Conservation (phyloP, 1,140 invertebrate species). For the Portunus trituberculatus region DNA sequence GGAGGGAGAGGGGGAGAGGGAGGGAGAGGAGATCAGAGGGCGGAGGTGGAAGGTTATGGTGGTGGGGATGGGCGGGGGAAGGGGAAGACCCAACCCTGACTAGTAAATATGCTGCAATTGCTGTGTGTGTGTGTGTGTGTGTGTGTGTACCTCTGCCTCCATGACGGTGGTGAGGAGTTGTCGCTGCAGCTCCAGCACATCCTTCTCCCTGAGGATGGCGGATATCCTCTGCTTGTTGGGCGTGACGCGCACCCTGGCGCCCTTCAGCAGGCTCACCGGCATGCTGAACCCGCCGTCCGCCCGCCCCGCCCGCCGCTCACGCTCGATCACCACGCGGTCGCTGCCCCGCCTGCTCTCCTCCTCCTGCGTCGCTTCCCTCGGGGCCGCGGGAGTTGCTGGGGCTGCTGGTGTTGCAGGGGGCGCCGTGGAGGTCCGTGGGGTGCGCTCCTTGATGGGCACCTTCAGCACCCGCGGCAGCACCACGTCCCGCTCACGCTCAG, state of each 20-base stretch:
- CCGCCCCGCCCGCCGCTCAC: slow-evolving; percentile 66
- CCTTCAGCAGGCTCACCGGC: slow-evolving; percentile 73
- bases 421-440: slow-evolving; percentile 28
- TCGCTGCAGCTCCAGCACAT: slow-evolving; percentile 89
- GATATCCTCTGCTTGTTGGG: slow-evolving; percentile 85
- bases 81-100: no score
- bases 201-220: slow-evolving; percentile 90
- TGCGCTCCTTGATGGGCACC: slow-evolving; percentile 74
- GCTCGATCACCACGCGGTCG: slow-evolving; percentile 72
- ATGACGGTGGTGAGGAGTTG: slow-evolving; percentile 91
- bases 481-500: slow-evolving; percentile 65
- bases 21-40: no score
- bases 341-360: slow-evolving; percentile 5
- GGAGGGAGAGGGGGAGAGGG: no score
- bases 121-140: slow-evolving; percentile 2
- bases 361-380: background rate
- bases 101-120: no score
- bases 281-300: slow-evolving; percentile 75
- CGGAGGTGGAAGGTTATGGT: no score
- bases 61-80: no score
- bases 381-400: background rate
- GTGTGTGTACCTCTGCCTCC: slow-evolving; percentile 88
- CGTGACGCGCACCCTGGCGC: slow-evolving; percentile 75
- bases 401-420: no score
- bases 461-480: slow-evolving; percentile 74